These are phyloP conservation scores for Rambutsinella grinnellia DNA, from an alignment of 2,888 invertebrate species.

Conservation along the genomic window DNA sequence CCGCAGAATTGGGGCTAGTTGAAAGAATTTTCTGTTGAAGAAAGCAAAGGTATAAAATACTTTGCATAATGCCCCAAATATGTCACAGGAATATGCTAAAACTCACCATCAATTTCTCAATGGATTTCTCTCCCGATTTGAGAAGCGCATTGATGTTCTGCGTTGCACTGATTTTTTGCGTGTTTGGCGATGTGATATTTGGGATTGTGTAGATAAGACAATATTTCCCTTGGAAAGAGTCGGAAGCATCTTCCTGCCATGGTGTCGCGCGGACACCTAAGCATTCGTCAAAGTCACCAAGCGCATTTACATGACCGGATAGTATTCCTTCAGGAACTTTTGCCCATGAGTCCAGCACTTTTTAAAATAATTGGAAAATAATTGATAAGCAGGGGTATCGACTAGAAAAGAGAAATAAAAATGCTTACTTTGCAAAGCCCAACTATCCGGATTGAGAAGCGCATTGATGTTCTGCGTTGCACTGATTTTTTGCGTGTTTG, in stretches of 20 bases:
- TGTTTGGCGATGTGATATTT: too few species aligned
- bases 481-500: not conserved
- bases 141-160: not conserved
- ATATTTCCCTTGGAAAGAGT: constrained; percentile 37
- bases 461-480: not conserved
- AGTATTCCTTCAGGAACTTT: constrained; percentile 63
- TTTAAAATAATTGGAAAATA: too few species aligned
- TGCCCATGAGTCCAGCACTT: constrained; percentile 64
- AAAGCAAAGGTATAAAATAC: too few species aligned
- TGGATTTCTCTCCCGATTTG: not conserved
- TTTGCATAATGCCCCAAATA: too few species aligned
- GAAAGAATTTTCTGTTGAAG: too few species aligned
- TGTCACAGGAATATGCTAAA: not conserved
- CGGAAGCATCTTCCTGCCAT: not conserved
- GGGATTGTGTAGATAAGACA: constrained; percentile 32
- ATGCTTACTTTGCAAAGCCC: too few species aligned
- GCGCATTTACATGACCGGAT: constrained; percentile 56
- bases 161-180: too few species aligned
- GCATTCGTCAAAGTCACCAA: constrained; percentile 64
- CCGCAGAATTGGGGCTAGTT: too few species aligned
- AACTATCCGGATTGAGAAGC: too few species aligned
- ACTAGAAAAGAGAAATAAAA: too few species aligned
- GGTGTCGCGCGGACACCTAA: constrained; percentile 40
- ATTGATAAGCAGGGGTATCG: too few species aligned
- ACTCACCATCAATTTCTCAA: constrained; percentile 31